Evolutionary conservation across 1,140 invertebrate genomes (phyloP).

Genomic region (Hylyphantes graminicola): DNA sequence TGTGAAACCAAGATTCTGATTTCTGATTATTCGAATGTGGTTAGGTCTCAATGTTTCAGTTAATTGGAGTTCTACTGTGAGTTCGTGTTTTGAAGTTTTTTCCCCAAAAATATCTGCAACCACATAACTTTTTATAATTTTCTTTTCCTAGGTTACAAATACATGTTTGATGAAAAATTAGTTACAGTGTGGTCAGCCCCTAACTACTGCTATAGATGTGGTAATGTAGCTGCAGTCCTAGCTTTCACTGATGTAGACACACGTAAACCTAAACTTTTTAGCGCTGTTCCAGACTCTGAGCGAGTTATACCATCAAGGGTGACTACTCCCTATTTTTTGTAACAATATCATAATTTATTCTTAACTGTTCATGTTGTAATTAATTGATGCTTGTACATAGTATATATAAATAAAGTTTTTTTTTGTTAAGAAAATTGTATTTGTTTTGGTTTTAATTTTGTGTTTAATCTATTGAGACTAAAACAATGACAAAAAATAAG

Average conservation of each 20-base stretch:
- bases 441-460: too few species aligned
- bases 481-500: too few species aligned
- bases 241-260: conserved; percentile 82
- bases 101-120: not conserved
- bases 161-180: conserved; percentile 94
- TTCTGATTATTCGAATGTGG: too few species aligned
- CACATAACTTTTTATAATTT: not conserved
- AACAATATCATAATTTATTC: conserved; percentile 61
- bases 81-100: not conserved
- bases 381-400: conserved; percentile 1
- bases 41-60: not conserved
- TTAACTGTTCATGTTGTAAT: conserved; percentile 28
- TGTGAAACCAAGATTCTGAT: too few species aligned
- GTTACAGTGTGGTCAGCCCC: conserved; percentile 98
- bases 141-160: conserved; percentile 84
- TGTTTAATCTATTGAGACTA: too few species aligned
- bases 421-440: not conserved
- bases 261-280: conserved; percentile 87
- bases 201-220: conserved; percentile 96
- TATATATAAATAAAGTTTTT: conserved; percentile 32
- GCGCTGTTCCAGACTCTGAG: conserved; percentile 92
- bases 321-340: conserved; percentile 97
- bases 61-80: not conserved
- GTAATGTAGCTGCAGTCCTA: conserved; percentile 92
- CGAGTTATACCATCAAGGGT: conserved; percentile 90